Evolutionary conservation across 23 tunicate species (phyloP), one percentile per base, ranked within the genome.

Genomic region (Botrylloides violaceus): DNA sequence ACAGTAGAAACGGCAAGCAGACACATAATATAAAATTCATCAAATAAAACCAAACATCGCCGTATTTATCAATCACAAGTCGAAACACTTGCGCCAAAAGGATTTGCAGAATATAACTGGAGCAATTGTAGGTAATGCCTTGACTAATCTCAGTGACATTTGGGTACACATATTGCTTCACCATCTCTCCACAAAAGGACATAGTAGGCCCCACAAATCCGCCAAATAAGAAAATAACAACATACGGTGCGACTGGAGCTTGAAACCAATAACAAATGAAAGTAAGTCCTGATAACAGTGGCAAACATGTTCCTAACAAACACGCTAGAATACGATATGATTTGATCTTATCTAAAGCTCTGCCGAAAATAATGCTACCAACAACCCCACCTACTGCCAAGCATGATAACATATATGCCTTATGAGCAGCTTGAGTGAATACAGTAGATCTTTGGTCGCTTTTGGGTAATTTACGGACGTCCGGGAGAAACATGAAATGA

Each of bases 161-260:
- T 15, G 70, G 70, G 33, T 3, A 63, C 4, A 63, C 70, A 31
- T 63, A 63, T 31, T 63, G 70, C 35, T 63, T 63, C 12, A 63
- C 3, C 29, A 63, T 63, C 29, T 63, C 70, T 25, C 32, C 70
- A 63, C 32, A 63, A 28, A 63, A 63, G 9, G 35, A 26, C 3
- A 19, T 31, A 3, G 36, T 33, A 7, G 35, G 35, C 26, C 20
- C 18, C 3, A 33, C 20, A 31, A 29, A 29, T 31, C 20, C 70
- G 4, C 70, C 70, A 63, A 27, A 63, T 6, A 63, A 3, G 70
- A 9, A 31, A 3, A 33, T 27, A 3, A 33, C 32, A 63, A 4
- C 34, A 3, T 27, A 27, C 35, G 32, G 70, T 3, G 29, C 35
- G 4, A 12, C 7, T 25, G 33, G 33, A 29, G 29, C 33, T 19